Base-by-base conservation (phyloP, 2,113 vertebrate species). In the Oceanodroma tethys region DNA sequence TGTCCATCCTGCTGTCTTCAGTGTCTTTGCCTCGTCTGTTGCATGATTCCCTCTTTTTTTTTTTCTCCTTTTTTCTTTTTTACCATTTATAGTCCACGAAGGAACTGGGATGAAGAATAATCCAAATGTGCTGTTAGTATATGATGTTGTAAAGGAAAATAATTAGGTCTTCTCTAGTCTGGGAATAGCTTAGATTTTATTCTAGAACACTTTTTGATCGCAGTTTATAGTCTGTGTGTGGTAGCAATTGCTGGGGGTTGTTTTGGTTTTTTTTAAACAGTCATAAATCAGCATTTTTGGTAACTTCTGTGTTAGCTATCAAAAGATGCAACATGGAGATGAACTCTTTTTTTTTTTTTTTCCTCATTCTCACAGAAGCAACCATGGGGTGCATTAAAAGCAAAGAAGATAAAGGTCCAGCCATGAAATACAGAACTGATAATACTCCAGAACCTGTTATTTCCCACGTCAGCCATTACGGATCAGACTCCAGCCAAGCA, bases 301-400 rank as follows among this genome's bases (percentile, higher is more conserved):
- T 42, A 78, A 86, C 8, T 47, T 81, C 38, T 92, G 1, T 40
- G 13, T 78, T 82, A 45, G 13, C 21, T 80, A 7, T 72, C 29
- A 75, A 48, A 76, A 88, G 30, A 45, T 1, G 4, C 13, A 53
- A 15, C 7, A 10, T 42, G 32, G 48, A 80, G 12, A 21, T 75
- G 5, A 91, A 40, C 25, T 88, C 11, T 30, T 43, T 9, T 17
- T 42, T 30, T 43, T 9, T 20, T 42, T 32, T 88, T 71, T 23
- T 12, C 88, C 15, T 97, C 27, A 2, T 88, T 89, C 91, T 91
- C 72, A n/a, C 86, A 99, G 98, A 94, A 96, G 94, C 97, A 89
- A 98, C 97, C 70, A 99, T 99, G 99, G 99, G 99, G 97, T 99
- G 99, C 96, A 98, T 99, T 92, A 99, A 99, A 98, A 99, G 99